Evolutionary conservation across 1,140 invertebrate genomes (phyloP).

Genomic region (Drosophila lini): DNA sequence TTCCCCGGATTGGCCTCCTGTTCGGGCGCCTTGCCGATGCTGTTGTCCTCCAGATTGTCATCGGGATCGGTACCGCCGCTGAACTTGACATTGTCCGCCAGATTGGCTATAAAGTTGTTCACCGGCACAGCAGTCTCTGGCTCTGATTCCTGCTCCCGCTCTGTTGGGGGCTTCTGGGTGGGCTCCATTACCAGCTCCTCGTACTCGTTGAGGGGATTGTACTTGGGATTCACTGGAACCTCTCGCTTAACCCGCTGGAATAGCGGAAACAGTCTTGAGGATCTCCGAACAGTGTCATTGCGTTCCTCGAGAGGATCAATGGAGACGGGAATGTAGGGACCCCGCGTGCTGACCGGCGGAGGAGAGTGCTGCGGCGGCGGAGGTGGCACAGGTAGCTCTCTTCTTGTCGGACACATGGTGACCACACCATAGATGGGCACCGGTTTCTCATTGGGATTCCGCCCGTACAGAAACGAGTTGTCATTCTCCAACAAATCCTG

Average conservation of each 20-base stretch:
- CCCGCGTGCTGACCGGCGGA: constrained; percentile 55
- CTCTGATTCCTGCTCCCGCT: constrained; percentile 13
- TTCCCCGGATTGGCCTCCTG: constrained; percentile 25
- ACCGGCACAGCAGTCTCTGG: constrained; percentile 58
- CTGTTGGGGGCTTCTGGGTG: constrained; percentile 10
- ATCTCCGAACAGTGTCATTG: constrained; percentile 68
- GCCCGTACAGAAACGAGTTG: constrained; percentile 87
- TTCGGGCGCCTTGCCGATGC: constrained; percentile 37
- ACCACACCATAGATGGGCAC: constrained; percentile 88
- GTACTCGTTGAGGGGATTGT: constrained; percentile 41
- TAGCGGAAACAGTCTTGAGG: constrained; percentile 70
- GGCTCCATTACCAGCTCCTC: constrained; percentile 34
- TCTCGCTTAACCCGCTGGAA: constrained; percentile 69
- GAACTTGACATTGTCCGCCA: constrained; percentile 82
- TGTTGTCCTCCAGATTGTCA: constrained; percentile 71
- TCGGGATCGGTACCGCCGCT: constrained; percentile 60
- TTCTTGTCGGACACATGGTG: constrained; percentile 67
- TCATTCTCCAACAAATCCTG: constrained; percentile 85
- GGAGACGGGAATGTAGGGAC: constrained; percentile 73
- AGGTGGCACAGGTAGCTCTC: background rate
- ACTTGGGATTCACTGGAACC: constrained; percentile 3
- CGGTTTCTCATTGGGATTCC: constrained; percentile 85
- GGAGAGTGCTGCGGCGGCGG: background rate
- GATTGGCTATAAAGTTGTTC: constrained; percentile 80
- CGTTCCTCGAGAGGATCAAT: constrained; percentile 72